Percentiles rank a stretch among this genome's conserved stretches.
Evolutionary conservation across 2,888 invertebrate species (phyloP).

Genomic region (Matsumyia berberina): DNA sequence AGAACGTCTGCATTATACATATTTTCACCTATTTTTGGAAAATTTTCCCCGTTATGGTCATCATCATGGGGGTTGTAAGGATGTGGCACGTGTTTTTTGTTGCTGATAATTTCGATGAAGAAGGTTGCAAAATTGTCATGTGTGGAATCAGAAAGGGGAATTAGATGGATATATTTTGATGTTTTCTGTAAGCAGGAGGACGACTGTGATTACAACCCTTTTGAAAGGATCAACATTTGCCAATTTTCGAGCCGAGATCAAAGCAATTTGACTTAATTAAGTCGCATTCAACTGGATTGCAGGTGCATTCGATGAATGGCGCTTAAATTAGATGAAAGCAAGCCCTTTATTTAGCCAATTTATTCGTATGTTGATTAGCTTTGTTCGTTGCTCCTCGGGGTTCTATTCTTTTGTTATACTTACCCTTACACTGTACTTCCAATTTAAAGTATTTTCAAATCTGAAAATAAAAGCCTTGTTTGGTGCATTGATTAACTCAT

Average conservation of each 20-base stretch:
- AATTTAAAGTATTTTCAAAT: no score
- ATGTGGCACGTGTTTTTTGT: constrained; percentile 73
- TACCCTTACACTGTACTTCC: no score
- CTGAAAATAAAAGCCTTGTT: no score
- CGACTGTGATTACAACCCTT: constrained; percentile 55
- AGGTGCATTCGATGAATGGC: constrained; percentile 6
- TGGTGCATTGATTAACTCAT: no score
- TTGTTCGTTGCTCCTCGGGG: no score
- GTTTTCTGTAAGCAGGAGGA: background rate
- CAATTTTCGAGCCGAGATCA: constrained; percentile 58
- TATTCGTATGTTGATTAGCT: no score
- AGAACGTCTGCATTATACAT: constrained; percentile 36
- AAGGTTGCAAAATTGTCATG: constrained; percentile 63
- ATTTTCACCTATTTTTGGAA: constrained; percentile 57
- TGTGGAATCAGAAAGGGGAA: constrained; percentile 57
- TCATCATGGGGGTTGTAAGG: constrained; percentile 50
- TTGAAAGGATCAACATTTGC: constrained; percentile 4
- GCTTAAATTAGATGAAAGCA: background rate
- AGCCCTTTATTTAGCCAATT: background rate
- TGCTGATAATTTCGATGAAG: constrained; percentile 62
- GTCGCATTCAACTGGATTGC: constrained; percentile 36
- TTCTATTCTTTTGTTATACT: no score
- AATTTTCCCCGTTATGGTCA: constrained; percentile 52
- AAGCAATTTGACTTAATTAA: constrained; percentile 66
- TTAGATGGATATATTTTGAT: constrained; percentile 20